Percentiles rank a stretch among this genome's conserved stretches.
Conservation (phyloP, 2,113 vertebrate species). For the Alligator sinensis region DNA sequence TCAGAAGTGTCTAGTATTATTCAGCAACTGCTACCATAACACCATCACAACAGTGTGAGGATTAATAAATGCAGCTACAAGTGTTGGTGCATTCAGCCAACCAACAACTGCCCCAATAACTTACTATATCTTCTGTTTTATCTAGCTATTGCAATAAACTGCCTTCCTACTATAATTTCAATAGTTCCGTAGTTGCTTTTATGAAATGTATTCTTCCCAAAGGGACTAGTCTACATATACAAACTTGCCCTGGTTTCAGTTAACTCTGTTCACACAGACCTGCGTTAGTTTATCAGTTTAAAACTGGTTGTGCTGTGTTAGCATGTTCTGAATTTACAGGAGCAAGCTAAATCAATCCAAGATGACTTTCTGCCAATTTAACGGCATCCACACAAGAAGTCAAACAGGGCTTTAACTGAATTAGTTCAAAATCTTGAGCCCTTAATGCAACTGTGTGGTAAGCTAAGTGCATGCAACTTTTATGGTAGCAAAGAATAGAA, state of each 20-base stretch:
- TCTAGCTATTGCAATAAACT: background rate
- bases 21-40: background rate
- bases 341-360: background rate
- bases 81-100: background rate
- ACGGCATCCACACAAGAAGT: background rate
- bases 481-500: background rate
- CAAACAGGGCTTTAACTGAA: rapidly evolving
- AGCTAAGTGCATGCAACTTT: background rate
- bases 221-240: background rate
- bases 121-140: background rate
- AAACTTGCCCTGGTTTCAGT: background rate
- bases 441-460: background rate
- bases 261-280: constrained; percentile 8
- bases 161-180: background rate
- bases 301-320: background rate
- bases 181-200: background rate
- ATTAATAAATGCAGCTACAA: background rate
- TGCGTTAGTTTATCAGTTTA: background rate
- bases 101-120: background rate
- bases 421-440: background rate
- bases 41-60: background rate
- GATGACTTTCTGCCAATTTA: background rate
- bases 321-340: background rate
- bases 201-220: background rate
- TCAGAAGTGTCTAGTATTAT: background rate